A percentile compares a stretch with the other conserved stretches of the same genome.
Evolutionary conservation across 2,888 invertebrate genomes (phyloP).

Genomic region (Tenthredo scrophulariae): DNA sequence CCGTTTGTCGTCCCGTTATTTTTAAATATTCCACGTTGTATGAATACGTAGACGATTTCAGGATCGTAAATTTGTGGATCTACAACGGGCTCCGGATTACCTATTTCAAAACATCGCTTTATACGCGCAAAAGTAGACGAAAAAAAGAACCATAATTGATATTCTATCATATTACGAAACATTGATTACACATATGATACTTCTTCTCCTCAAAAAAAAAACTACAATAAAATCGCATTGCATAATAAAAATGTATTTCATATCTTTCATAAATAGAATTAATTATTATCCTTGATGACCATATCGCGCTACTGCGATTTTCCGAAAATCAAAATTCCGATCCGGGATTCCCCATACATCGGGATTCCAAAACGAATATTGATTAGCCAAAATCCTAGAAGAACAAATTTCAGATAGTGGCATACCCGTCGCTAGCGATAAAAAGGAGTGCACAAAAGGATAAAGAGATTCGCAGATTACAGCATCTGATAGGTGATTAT

Average conservation of each 20-base stretch:
- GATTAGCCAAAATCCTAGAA: not conserved
- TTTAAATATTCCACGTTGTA: constrained; percentile 46
- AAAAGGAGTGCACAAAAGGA: not conserved
- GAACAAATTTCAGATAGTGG: not conserved
- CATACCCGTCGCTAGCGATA: not conserved
- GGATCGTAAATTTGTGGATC: constrained; percentile 24
- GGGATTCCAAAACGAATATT: not conserved
- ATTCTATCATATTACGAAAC: not conserved
- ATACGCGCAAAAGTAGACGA: not conserved
- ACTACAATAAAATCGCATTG: not conserved
- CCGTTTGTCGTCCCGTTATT: constrained; percentile 43
- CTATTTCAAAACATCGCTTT: not conserved
- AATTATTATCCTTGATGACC: not conserved
- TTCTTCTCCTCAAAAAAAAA: not conserved
- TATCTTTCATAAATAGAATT: not conserved
- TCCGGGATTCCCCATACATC: not conserved
- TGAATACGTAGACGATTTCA: constrained; percentile 24
- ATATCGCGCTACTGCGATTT: not conserved
- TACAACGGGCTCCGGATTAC: not conserved
- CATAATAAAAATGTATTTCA: not conserved
- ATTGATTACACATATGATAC: not conserved
- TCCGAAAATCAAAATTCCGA: not conserved
- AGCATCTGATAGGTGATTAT: not conserved
- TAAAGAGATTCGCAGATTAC: not conserved
- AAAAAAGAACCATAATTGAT: not conserved